Percentiles rank a stretch among this genome's conserved stretches.
phyloP scores from a whole-genome alignment of 1,140 invertebrate genomes.

The Heliconius melpomene region DNA sequence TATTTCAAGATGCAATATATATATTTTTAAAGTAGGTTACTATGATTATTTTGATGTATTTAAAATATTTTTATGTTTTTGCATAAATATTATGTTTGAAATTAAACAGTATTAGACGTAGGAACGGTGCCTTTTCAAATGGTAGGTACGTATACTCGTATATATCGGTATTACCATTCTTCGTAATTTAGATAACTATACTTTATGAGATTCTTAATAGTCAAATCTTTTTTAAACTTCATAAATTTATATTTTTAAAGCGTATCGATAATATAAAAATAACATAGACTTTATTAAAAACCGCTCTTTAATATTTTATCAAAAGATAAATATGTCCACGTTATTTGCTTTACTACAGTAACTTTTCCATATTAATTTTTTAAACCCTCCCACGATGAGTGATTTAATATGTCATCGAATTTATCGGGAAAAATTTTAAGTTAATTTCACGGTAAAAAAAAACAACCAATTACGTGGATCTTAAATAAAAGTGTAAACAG shows the following conservation, averaged over 20 bases:
- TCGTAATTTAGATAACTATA: too few relatives aligned
- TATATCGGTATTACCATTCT: too few relatives aligned
- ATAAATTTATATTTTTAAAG: background rate
- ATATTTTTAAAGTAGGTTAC: background rate
- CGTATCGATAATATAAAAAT: background rate
- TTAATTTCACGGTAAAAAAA: background rate
- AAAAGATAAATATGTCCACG: background rate
- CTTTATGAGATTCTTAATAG: too few relatives aligned
- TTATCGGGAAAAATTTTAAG: background rate
- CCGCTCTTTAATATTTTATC: background rate
- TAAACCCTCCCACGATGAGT: background rate
- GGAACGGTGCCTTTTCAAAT: too few relatives aligned
- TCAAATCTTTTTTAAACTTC: background rate
- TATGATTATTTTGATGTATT: background rate
- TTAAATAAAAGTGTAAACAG: conserved; percentile 37
- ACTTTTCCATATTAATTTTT: background rate
- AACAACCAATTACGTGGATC: background rate
- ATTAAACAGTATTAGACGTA: too few relatives aligned
- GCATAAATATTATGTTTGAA: too few relatives aligned
- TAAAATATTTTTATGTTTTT: too few relatives aligned
- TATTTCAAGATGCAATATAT: background rate
- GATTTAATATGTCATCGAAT: background rate
- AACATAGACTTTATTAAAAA: background rate
- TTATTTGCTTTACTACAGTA: background rate
- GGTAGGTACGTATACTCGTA: too few relatives aligned